Conservation (phyloP, 2,888 invertebrate genomes). For the Xestia xanthographa region DNA sequence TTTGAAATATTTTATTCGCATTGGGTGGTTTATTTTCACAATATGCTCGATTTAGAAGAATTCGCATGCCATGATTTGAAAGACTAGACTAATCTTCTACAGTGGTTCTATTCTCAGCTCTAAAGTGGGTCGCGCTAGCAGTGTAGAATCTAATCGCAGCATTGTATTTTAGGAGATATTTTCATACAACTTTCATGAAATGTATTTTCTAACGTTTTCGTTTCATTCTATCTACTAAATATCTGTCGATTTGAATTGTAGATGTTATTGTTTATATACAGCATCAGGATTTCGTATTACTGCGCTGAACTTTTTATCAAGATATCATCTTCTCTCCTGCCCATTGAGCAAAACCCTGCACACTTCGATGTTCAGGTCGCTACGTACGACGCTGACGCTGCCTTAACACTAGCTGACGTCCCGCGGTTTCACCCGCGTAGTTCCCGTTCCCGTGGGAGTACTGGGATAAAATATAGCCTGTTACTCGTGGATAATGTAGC, state of each 20-base stretch:
- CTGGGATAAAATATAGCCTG: no score
- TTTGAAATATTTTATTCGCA: neutral
- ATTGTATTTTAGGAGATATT: constrained; percentile 21
- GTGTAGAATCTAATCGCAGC: constrained; percentile 37
- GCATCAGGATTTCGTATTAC: no score
- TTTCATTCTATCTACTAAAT: neutral
- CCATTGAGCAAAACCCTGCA: neutral
- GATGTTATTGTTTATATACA: neutral
- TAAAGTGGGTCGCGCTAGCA: constrained; percentile 48
- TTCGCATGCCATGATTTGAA: neutral
- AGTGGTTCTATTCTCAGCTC: constrained; percentile 55
- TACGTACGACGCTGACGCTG: no score
- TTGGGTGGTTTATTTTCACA: neutral
- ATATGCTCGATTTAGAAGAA: neutral
- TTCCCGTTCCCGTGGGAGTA: no score
- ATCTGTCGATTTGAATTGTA: neutral
- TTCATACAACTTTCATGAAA: neutral
- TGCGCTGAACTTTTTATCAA: no score
- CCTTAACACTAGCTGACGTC: no score
- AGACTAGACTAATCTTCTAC: constrained; percentile 33
- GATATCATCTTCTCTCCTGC: neutral
- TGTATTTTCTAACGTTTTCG: neutral
- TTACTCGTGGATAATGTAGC: no score
- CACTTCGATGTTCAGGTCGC: no score
- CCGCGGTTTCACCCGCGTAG: no score